Base-by-base conservation (phyloP, 2,113 vertebrate species). In the Propithecus coquereli region DNA sequence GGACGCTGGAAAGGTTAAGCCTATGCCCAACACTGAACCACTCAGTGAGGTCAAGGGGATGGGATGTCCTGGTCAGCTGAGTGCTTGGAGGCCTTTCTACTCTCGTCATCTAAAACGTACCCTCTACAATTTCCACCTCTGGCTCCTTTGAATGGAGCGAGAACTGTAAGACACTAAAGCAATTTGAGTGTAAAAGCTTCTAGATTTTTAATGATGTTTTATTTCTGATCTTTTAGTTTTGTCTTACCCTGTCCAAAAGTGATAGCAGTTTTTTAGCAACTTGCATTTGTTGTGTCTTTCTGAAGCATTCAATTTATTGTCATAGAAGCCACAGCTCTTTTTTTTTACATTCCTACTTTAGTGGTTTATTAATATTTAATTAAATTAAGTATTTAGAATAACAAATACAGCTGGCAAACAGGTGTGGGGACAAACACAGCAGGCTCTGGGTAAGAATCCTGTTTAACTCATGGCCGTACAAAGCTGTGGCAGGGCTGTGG, bases 291-390 rank as follows among this genome's bases (percentile, higher is more conserved):
- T 79, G 34, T 70, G 61, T 93, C 87, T 89, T 94, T 93, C 71
- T 43, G 87, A 34, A 94, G 45, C 80, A 65, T 76, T 91, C 68
- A 10, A 2, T 54, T 82, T 34, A 40, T n/a, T 70, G 34, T 87
- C 61, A 34, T 14, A 32, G 45, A 57, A 95, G 63, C 66, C 81
- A 17, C 34, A 37, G 73, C 70, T 91, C 73, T 88, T 79, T 82
- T 73, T 47, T 90, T 93, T 73, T 87, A 74, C 54, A 59, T 86
- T 77, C 45, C 79, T 66, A 47, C 47, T 68, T 59, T 43, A 73
- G 17, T 27, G 30, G 90, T 40, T 94, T 93, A 87, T 96, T 87
- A 92, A 95, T 97, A 90, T 94, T 96, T 94, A 87, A 87, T 74
- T 90, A 87, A 74, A 90, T 74, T 91, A 87, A 74, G 65, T 57